These are phyloP conservation scores for Cydia pomonella DNA, from an alignment of 1,140 invertebrate species.

Conservation along the genomic window DNA sequence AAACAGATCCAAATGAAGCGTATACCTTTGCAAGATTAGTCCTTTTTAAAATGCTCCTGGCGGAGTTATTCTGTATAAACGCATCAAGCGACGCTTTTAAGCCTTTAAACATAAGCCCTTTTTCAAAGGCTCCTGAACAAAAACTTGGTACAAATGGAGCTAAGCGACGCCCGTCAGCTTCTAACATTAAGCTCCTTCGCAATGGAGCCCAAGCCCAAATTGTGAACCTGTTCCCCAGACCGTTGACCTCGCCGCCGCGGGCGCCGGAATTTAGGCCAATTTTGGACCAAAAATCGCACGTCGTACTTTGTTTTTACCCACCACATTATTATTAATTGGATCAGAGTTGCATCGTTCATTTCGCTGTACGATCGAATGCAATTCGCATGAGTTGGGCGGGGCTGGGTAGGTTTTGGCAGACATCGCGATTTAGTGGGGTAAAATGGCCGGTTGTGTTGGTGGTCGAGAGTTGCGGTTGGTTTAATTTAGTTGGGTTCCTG, in stretches of 20 bases:
- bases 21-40: not conserved
- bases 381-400: constrained; percentile 47
- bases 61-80: not conserved
- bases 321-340: constrained; percentile 76
- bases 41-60: not conserved
- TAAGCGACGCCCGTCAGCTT: not conserved
- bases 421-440: constrained; percentile 48
- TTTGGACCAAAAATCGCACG: constrained; percentile 69
- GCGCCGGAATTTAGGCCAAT: constrained; percentile 66
- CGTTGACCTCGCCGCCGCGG: constrained; percentile 55
- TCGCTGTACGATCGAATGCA: constrained; percentile 42
- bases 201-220: constrained; percentile 48
- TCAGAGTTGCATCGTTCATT: constrained; percentile 61
- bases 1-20: not conserved
- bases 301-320: constrained; percentile 67
- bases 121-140: not conserved
- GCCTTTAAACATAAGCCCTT: not conserved
- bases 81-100: not conserved
- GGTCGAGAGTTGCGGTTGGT: constrained; percentile 54
- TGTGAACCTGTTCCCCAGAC: constrained; percentile 63
- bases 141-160: not conserved
- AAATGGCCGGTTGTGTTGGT: constrained; percentile 46
- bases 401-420: constrained; percentile 62
- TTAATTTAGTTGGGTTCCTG: constrained; percentile 67
- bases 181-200: not conserved